phyloP scores from a whole-genome alignment of 2,797 vertebrate genomes.

The Morelia viridis region DNA sequence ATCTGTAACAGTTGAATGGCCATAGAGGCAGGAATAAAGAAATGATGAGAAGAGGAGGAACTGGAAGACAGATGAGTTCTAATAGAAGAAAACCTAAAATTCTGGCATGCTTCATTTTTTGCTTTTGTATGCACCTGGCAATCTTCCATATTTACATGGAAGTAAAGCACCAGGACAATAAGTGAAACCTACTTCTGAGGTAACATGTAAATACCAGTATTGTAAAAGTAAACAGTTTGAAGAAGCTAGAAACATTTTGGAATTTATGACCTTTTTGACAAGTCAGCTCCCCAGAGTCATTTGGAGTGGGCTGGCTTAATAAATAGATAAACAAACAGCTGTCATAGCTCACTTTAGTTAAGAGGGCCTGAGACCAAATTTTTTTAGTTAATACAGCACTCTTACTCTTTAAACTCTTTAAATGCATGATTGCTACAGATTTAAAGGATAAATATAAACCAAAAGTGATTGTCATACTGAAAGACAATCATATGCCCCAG shows the following conservation, averaged over 20 bases:
- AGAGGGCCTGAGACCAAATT: constrained; percentile 35
- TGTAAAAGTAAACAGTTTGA: constrained; percentile 15
- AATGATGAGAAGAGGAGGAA: neutral
- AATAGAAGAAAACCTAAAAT: neutral
- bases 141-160: neutral
- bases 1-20: neutral
- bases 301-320: neutral
- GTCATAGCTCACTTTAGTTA: constrained; percentile 30
- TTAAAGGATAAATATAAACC: neutral
- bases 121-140: neutral
- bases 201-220: neutral
- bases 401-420: neutral
- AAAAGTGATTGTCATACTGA: neutral
- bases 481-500: neutral
- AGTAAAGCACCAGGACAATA: neutral
- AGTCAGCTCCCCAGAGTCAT: neutral
- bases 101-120: neutral
- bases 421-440: neutral
- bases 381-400: neutral
- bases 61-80: neutral
- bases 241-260: constrained; percentile 34
- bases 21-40: neutral
- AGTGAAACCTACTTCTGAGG: neutral
- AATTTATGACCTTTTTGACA: neutral
- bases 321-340: constrained; percentile 19